Evolutionary conservation across 2,797 vertebrate species (phyloP).

Genomic region (Sciurus carolinensis): DNA sequence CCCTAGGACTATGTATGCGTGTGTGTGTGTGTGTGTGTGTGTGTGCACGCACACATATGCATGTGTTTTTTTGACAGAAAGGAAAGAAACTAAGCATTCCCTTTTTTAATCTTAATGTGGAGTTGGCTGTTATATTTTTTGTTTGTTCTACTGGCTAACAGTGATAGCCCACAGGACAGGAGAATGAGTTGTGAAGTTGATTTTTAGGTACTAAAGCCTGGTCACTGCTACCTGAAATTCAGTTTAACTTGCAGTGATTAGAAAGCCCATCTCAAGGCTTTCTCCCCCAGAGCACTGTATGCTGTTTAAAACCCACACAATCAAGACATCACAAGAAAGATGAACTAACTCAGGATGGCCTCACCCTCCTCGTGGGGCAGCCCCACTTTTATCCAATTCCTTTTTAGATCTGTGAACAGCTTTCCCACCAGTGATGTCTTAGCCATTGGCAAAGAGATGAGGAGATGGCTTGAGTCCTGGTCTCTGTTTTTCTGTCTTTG

Average conservation of each 20-base stretch:
- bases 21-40: no score
- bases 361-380: not conserved
- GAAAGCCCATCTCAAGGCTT: not conserved
- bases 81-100: not conserved
- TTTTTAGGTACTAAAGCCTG: not conserved
- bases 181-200: not conserved
- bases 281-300: not conserved
- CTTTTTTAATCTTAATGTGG: not conserved
- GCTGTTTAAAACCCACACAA: not conserved
- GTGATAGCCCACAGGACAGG: not conserved
- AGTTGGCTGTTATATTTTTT: not conserved
- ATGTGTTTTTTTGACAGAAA: not conserved
- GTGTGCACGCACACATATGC: no score
- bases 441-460: not conserved
- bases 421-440: not conserved
- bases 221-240: not conserved
- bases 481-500: not conserved
- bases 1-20: rapidly evolving
- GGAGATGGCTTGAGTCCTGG: not conserved
- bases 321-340: not conserved
- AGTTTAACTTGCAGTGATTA: not conserved
- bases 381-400: not conserved
- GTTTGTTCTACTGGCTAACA: not conserved
- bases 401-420: not conserved
- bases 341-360: not conserved